phyloP scores from a whole-genome alignment of 2,888 invertebrate species.

The Unio delphinus region DNA sequence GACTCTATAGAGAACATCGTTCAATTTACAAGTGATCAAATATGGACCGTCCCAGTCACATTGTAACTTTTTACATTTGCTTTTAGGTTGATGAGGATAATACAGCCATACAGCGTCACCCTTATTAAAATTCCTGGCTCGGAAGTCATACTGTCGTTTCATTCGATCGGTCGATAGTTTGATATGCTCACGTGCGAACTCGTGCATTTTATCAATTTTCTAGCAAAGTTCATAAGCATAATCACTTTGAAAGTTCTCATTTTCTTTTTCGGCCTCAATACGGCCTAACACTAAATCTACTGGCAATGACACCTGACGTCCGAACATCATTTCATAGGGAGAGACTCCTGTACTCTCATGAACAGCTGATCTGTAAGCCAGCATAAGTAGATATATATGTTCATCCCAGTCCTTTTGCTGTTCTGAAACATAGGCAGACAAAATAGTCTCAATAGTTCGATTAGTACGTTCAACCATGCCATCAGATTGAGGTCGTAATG shows the following conservation, averaged over 20 bases:
- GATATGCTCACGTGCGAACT: constrained; percentile 41
- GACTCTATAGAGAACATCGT: constrained; percentile 9
- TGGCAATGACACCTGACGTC: constrained; percentile 16
- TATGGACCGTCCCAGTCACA: constrained; percentile 29
- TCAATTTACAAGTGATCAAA: constrained; percentile 6
- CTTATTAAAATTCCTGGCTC: constrained; percentile 7
- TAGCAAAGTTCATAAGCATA: constrained; percentile 19
- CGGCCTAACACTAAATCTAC: constrained; percentile 17
- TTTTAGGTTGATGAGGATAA: constrained; percentile 15
- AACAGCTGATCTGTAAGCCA: constrained; percentile 18
- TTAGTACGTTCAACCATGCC: too few relatives aligned
- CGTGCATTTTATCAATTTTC: constrained; percentile 84
- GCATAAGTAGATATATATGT: constrained; percentile 19
- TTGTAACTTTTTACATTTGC: constrained; percentile 6
- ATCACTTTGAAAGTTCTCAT: constrained; percentile 12
- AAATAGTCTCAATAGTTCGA: too few relatives aligned
- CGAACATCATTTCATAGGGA: constrained; percentile 19
- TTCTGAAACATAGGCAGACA: too few relatives aligned
- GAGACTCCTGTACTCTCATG: constrained; percentile 18
- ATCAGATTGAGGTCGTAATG: too few relatives aligned
- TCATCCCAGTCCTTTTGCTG: constrained; percentile 18
- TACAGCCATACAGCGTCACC: constrained; percentile 20
- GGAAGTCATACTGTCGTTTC: constrained; percentile 16
- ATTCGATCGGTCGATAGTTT: constrained; percentile 8
- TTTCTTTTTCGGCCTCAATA: not conserved